Percentiles rank a stretch among this genome's conserved stretches.
Evolutionary conservation across 2,797 vertebrate species (phyloP).

Genomic region (Sciurus carolinensis): DNA sequence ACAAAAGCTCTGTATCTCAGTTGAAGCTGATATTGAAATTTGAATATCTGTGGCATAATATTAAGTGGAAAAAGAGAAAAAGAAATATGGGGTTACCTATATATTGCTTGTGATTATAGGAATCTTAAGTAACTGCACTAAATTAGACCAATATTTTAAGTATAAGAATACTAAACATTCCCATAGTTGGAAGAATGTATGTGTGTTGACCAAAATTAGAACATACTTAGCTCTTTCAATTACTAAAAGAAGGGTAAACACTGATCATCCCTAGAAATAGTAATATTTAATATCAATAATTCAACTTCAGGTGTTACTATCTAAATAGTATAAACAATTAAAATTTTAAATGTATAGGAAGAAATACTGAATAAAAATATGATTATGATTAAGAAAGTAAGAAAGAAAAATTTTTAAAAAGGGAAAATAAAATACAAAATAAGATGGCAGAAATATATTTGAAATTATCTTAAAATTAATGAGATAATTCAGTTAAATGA

Average conservation of each 20-base stretch:
- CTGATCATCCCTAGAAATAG: not conserved
- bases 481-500: not conserved
- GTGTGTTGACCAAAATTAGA: not conserved
- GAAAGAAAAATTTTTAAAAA: not conserved
- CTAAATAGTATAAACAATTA: not conserved
- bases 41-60: not conserved
- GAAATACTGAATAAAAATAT: not conserved
- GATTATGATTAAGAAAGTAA: not conserved
- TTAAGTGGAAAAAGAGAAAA: not conserved
- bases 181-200: not conserved
- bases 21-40: not conserved
- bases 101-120: not conserved
- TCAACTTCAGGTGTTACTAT: not conserved
- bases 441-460: not conserved
- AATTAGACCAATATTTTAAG: not conserved
- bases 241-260: not conserved
- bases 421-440: not conserved
- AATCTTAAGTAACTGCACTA: not conserved
- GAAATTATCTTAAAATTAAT: not conserved
- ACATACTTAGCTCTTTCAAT: not conserved
- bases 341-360: not conserved
- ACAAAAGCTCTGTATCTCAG: not conserved
- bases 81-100: not conserved
- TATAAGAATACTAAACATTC: not conserved
- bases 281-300: not conserved